Evolutionary conservation across 1,140 invertebrate genomes (phyloP), one percentile per base, ranked within the genome.

Genomic region (Zaprionus nigranus): DNA sequence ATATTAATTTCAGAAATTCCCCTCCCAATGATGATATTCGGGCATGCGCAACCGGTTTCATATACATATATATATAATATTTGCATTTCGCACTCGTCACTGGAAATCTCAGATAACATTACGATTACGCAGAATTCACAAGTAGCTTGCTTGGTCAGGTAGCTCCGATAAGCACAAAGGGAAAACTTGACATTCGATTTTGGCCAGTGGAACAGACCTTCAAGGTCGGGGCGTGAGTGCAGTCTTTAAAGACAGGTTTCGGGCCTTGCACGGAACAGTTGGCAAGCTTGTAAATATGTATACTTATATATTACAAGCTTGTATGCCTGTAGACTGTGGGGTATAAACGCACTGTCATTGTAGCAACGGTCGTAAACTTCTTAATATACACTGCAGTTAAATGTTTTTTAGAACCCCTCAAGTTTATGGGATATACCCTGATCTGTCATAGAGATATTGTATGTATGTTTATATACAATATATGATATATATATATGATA

Each of bases 41-140:
- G 20, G 58, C 68, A 71, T 57, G 60, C 60, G 43, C 26, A 71
- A 71, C 74, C 74, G 69, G 74, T 66, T 65, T 66, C 2, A 51
- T 22, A 51, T 7, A 30, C 7, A 30, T 9, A 30, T 7, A 30
- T 43, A 51, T 70, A 43, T 40, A 6, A 51, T 43, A 40, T 70
- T 64, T 58, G 24, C 51, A 74, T 68, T 61, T 67, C 46, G 46
- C 64, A 36, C 15, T 59, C 66, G 74, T 56, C 70, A 63, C 38
- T 57, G 75, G 78, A 51, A 62, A 86, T 69, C 53, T 81, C 73
- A 51, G 56, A 65, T 67, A 46, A 59, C 17, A 43, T 46, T 46
- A 56, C 72, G 79, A 65, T 71, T 87, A 84, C 67, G 43, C 56
- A 78, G 84, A 87, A 87, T 72, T 87, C 69, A 56, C 68, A 65